These are phyloP conservation scores for Volucella inflata DNA, from an alignment of 2,888 invertebrate species.

Conservation along the genomic window DNA sequence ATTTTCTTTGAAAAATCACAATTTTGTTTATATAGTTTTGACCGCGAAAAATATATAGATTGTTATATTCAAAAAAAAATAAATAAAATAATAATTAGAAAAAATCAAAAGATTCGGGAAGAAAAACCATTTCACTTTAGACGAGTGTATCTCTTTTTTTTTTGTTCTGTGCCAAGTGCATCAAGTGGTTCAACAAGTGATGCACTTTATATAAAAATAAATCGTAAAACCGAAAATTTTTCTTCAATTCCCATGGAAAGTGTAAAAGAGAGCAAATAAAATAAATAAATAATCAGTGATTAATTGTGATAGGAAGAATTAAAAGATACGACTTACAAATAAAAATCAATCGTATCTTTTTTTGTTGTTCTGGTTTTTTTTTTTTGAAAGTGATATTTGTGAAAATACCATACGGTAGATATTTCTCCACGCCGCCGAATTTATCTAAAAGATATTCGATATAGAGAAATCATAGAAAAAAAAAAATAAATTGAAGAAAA, in stretches of 20 bases:
- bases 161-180: conserved; percentile 73
- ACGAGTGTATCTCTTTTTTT: conserved; percentile 37
- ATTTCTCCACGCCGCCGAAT: conserved; percentile 44
- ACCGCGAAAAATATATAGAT: conserved; percentile 32
- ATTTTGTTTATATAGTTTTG: conserved; percentile 3
- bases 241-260: conserved; percentile 57
- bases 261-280: conserved; percentile 43
- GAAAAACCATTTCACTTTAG: conserved; percentile 27
- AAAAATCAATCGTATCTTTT: conserved; percentile 60
- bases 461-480: conserved; percentile 18
- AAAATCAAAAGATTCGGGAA: conserved; percentile 20
- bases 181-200: conserved; percentile 77
- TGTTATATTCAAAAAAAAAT: not conserved
- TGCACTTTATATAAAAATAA: conserved; percentile 51
- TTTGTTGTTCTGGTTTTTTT: conserved; percentile 15
- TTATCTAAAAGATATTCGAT: conserved; percentile 61
- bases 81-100: too few relatives aligned
- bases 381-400: conserved; percentile 64
- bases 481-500: conserved; percentile 3
- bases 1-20: not conserved
- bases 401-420: conserved; percentile 72
- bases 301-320: conserved; percentile 69
- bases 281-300: conserved; percentile 55
- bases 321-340: conserved; percentile 37
- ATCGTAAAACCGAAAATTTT: conserved; percentile 13